These are phyloP conservation scores for Hydrozoanthus tunicans DNA, from an alignment of 64 coral and sea anemone genomes.

Conservation along the genomic window DNA sequence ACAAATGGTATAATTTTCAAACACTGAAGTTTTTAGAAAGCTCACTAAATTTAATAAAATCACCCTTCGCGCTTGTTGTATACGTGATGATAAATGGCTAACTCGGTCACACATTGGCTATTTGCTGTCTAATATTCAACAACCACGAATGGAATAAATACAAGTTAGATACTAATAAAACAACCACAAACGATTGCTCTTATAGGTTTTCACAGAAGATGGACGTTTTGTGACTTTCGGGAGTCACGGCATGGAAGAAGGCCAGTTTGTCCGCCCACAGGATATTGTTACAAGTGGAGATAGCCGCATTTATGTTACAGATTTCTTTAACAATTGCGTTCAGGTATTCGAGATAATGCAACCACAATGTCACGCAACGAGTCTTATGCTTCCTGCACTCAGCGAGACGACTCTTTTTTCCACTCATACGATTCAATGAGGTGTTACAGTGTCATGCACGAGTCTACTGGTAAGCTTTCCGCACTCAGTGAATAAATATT, in stretches of 20 bases:
- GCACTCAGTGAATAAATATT: conserved; percentile 5
- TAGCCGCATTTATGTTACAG: conserved; percentile 72
- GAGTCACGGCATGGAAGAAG: conserved; percentile 48
- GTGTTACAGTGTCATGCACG: not conserved
- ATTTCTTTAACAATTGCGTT: conserved; percentile 76
- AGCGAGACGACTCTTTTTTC: conserved; percentile 17
- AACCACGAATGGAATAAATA: too few relatives aligned
- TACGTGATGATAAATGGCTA: too few relatives aligned
- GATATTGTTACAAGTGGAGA: conserved; percentile 55
- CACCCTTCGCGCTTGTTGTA: too few relatives aligned
- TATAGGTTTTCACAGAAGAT: conserved; percentile 49
- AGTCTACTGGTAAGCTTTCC: conserved; percentile 25
- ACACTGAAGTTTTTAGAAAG: too few relatives aligned
- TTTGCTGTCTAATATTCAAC: too few relatives aligned
- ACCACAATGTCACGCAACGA: conserved; percentile 18
- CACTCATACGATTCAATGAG: conserved; percentile 6
- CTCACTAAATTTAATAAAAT: too few relatives aligned
- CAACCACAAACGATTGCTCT: too few relatives aligned
- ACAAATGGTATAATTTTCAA: too few relatives aligned
- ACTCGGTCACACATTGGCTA: too few relatives aligned
- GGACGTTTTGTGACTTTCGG: conserved; percentile 68
- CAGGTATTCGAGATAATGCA: conserved; percentile 46
- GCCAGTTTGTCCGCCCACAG: conserved; percentile 82
- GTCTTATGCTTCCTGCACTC: conserved; percentile 30
- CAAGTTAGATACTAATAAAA: too few relatives aligned